Percentiles rank a stretch among this genome's conserved stretches.
Evolutionary conservation across 2,113 vertebrate species (phyloP).

Genomic region (Collichthys lucidus): DNA sequence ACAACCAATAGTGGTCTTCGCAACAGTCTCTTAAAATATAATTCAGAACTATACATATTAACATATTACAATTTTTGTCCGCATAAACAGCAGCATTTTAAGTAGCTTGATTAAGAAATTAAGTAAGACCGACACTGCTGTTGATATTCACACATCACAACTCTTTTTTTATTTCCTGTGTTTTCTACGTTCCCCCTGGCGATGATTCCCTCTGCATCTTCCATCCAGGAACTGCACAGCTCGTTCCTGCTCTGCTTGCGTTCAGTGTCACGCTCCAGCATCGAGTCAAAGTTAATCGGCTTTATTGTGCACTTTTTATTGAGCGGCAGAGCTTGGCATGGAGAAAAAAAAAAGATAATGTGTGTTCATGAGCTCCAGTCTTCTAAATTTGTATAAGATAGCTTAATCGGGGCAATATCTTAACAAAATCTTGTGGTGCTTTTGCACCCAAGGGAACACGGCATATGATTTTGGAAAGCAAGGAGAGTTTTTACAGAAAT

Average conservation of each 20-base stretch:
- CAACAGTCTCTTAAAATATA: no score
- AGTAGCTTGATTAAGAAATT: no score
- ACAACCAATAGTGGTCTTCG: no score
- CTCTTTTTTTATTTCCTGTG: not conserved
- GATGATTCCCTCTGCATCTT: conserved; percentile 3
- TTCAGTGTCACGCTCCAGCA: conserved; percentile 42
- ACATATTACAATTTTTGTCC: not conserved
- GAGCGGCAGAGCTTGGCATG: conserved; percentile 34
- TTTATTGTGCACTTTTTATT: conserved; percentile 50
- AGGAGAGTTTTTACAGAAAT: conserved; percentile 27
- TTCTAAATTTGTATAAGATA: conserved; percentile 44
- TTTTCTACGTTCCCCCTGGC: not conserved
- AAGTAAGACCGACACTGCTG: no score
- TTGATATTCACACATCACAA: not conserved
- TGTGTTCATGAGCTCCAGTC: conserved; percentile 39
- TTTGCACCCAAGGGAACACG: conserved; percentile 37
- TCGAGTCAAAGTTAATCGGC: conserved; percentile 54
- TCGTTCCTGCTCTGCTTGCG: conserved; percentile 37
- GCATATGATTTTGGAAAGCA: conserved; percentile 39
- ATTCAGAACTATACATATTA: no score
- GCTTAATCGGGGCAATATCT: conserved; percentile 62
- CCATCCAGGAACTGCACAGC: not conserved
- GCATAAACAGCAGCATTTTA: not conserved
- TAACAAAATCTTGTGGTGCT: conserved; percentile 33
- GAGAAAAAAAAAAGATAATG: conserved; percentile 50